Percentiles rank a stretch among this genome's conserved stretches.
Evolutionary conservation across 2,888 invertebrate genomes (phyloP).

Genomic region (Laothoe populi): DNA sequence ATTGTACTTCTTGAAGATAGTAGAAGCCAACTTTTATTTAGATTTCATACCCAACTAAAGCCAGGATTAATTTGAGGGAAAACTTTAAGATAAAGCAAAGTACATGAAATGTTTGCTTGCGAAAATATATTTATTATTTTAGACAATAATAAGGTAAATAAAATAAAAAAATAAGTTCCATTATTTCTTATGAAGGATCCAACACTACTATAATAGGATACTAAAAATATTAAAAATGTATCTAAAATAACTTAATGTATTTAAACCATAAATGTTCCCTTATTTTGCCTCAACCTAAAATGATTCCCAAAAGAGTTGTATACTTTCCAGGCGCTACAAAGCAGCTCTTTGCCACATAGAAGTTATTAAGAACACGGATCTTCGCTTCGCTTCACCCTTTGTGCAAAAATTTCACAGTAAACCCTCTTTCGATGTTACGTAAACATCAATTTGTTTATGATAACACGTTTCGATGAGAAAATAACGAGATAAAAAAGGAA

Average conservation of each 20-base stretch:
- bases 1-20: no score
- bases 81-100: no score
- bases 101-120: no score
- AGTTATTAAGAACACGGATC: conserved; percentile 46
- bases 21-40: no score
- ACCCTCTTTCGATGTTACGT: conserved; percentile 27
- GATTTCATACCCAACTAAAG: no score
- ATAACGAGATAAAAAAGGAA: conserved; percentile 18
- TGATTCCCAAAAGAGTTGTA: conserved; percentile 49
- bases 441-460: conserved; percentile 44
- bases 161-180: no score
- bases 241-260: neutral
- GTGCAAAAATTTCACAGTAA: conserved; percentile 32
- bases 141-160: no score
- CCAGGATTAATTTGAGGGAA: no score
- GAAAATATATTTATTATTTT: no score
- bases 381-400: conserved; percentile 44
- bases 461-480: conserved; percentile 40
- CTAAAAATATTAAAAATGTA: no score
- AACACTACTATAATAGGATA: no score
- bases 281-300: conserved; percentile 40
- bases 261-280: conserved; percentile 10
- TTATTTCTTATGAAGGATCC: no score
- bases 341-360: conserved; percentile 42
- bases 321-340: conserved; percentile 39